Conservation (phyloP, 2,888 invertebrate species). For the Peribatodes rhomboidaria region DNA sequence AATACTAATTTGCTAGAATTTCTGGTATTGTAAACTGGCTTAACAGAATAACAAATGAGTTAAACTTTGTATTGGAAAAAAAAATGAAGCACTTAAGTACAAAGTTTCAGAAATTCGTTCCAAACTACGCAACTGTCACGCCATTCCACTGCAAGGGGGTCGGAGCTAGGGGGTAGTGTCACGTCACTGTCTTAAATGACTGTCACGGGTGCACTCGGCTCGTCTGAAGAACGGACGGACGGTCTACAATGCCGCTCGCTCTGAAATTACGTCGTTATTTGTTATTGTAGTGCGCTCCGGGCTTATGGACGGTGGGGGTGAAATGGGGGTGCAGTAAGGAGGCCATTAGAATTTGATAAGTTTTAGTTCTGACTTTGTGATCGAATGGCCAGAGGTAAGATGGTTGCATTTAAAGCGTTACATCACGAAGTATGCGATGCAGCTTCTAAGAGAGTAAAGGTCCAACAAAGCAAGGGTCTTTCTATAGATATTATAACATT, state of each 20-base stretch:
- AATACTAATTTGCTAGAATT: too few relatives aligned
- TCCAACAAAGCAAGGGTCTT: too few relatives aligned
- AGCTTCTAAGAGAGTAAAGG: not conserved
- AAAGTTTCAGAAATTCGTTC: not conserved
- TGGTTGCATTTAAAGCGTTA: constrained; percentile 3
- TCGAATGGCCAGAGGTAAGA: constrained; percentile 24
- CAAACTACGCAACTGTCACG: constrained; percentile 18
- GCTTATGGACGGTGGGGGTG: constrained; percentile 55
- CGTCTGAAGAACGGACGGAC: constrained; percentile 81
- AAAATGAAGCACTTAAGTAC: not conserved
- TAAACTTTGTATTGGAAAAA: not conserved
- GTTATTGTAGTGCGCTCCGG: constrained; percentile 66
- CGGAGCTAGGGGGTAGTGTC: constrained; percentile 61
- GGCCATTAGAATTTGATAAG: constrained; percentile 37
- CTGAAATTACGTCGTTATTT: constrained; percentile 79
- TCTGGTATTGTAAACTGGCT: too few relatives aligned
- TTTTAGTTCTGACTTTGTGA: constrained; percentile 37
- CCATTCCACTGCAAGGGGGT: constrained; percentile 27
- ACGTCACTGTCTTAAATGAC: constrained; percentile 86
- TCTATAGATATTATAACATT: not conserved
- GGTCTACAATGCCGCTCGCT: constrained; percentile 70
- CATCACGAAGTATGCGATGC: not conserved
- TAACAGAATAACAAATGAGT: too few relatives aligned
- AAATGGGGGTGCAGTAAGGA: constrained; percentile 31
- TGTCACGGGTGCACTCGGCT: constrained; percentile 82